Percentiles rank a stretch among this genome's conserved stretches.
phyloP scores from a whole-genome alignment of 2,797 vertebrate genomes.

The Bovichtus variegatus region DNA sequence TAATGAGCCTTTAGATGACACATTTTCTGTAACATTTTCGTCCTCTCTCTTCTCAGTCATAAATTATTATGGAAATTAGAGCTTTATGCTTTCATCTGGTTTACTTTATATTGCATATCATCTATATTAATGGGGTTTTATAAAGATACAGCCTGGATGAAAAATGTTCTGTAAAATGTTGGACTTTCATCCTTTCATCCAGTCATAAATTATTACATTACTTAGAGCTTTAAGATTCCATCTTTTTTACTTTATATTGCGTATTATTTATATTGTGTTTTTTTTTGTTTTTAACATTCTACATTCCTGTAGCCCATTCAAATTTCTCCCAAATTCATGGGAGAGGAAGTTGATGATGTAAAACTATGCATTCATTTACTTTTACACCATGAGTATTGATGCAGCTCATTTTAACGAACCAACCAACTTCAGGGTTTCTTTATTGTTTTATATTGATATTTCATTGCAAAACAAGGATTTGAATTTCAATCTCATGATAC shows the following conservation, averaged over 20 bases:
- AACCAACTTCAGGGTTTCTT: neutral
- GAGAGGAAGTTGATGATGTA: neutral
- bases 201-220: too few species aligned
- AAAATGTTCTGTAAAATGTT: too few species aligned
- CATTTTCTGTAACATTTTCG: neutral
- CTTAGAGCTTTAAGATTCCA: too few species aligned
- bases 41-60: neutral
- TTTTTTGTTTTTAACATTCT: too few species aligned
- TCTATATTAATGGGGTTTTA: neutral
- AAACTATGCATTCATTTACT: neutral
- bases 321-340: neutral
- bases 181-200: too few species aligned
- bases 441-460: neutral
- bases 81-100: neutral
- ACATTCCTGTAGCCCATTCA: too few species aligned
- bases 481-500: neutral
- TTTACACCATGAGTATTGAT: neutral
- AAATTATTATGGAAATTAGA: neutral
- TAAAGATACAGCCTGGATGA: neutral
- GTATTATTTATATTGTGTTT: too few species aligned
- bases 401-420: neutral
- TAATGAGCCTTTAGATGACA: neutral
- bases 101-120: neutral
- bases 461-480: neutral
- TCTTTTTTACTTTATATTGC: too few species aligned